These are phyloP conservation scores for Propithecus coquereli DNA, from an alignment of 2,113 vertebrate species.

Conservation along the genomic window DNA sequence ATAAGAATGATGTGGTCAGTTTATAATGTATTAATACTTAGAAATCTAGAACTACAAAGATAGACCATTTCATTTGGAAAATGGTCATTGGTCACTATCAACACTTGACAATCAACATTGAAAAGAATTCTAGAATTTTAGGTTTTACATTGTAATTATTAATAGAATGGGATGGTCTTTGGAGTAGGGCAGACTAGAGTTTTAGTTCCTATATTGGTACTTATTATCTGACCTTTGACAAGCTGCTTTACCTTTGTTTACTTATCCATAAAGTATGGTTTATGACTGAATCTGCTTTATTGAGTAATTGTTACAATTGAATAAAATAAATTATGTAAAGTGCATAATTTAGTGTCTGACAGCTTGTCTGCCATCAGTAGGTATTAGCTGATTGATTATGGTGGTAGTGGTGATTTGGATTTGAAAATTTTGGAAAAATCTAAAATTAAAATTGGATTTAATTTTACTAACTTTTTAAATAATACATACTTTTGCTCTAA, in stretches of 20 bases:
- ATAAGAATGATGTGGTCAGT: not conserved
- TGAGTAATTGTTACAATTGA: conserved; percentile 1
- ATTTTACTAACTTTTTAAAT: not conserved
- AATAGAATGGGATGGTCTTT: not conserved
- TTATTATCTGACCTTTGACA: not conserved
- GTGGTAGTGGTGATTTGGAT: not conserved
- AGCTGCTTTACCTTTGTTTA: not conserved
- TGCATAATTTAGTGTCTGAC: not conserved
- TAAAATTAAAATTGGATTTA: not conserved
- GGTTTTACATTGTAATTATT: not conserved
- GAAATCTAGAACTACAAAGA: not conserved
- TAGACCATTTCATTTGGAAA: not conserved
- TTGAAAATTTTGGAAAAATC: not conserved
- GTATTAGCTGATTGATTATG: not conserved
- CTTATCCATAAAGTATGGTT: not conserved
- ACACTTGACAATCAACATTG: not conserved
- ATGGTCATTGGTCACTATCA: not conserved
- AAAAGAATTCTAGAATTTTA: not conserved
- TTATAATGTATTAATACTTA: not conserved
- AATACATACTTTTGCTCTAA: not conserved
- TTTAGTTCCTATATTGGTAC: not conserved
- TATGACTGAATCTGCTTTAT: not conserved
- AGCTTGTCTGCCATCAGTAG: not conserved
- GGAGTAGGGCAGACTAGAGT: not conserved
- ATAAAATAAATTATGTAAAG: not conserved